phyloP scores from a whole-genome alignment of 2,888 invertebrate genomes.

The Endotricha flammealis region DNA sequence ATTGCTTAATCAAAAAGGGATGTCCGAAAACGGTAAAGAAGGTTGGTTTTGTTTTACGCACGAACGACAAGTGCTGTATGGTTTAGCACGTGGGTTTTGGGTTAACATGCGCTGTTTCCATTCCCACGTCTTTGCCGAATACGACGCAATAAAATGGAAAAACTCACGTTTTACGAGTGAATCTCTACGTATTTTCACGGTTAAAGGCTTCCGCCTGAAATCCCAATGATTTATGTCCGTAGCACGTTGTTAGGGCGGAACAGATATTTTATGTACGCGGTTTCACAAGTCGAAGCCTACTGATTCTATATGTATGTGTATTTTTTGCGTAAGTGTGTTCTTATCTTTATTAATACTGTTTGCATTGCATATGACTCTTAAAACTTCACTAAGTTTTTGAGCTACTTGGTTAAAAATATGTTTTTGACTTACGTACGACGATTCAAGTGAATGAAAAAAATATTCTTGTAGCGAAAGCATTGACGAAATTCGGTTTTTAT shows the following conservation, averaged over 20 bases:
- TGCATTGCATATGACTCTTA: too few relatives aligned
- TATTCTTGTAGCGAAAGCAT: too few relatives aligned
- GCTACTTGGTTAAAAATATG: too few relatives aligned
- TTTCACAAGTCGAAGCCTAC: constrained; percentile 8
- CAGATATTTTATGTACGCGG: constrained; percentile 5
- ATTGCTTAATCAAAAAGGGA: constrained; percentile 14
- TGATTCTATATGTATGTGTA: too few relatives aligned
- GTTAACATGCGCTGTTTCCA: constrained; percentile 15
- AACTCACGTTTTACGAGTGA: constrained; percentile 48
- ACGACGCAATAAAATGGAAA: constrained; percentile 43
- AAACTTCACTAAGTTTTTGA: too few relatives aligned
- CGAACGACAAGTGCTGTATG: not conserved
- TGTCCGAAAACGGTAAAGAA: too few relatives aligned
- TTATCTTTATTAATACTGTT: too few relatives aligned
- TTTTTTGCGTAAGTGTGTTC: too few relatives aligned
- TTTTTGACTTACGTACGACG: too few relatives aligned
- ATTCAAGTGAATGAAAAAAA: too few relatives aligned
- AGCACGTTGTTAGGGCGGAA: constrained; percentile 13
- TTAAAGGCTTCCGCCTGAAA: constrained; percentile 24
- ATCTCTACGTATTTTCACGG: constrained; percentile 40
- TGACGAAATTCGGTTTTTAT: not conserved
- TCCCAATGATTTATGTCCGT: constrained; percentile 40
- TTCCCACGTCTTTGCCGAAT: constrained; percentile 30
- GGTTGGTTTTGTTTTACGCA: constrained; percentile 12
- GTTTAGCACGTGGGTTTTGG: constrained; percentile 15